Conservation (phyloP, 1,140 invertebrate genomes). For the Drosophila lini region DNA sequence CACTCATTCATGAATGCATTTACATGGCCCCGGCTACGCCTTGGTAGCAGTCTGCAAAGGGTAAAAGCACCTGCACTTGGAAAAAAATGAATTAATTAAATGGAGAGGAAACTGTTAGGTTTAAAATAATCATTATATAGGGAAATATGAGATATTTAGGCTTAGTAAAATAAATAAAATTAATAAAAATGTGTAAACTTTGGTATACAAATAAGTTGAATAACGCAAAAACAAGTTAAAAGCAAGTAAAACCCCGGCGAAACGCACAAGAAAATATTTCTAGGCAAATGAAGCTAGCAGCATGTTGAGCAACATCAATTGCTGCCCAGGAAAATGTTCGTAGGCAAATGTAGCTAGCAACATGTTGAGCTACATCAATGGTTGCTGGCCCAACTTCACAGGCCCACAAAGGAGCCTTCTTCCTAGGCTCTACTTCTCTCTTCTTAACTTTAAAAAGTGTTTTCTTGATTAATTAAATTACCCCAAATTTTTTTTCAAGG, state of each 20-base stretch:
- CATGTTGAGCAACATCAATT: not conserved
- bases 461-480: not conserved
- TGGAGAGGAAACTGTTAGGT: not conserved
- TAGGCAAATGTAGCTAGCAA: not conserved
- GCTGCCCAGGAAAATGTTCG: not conserved
- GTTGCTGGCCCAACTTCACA: not conserved
- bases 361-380: not conserved
- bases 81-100: conserved; percentile 6
- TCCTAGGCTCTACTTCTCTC: not conserved
- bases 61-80: conserved; percentile 16
- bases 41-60: conserved; percentile 10
- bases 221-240: not conserved
- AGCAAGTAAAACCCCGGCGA: no score
- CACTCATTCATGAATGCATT: conserved; percentile 81
- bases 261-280: not conserved
- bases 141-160: not conserved
- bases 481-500: not conserved
- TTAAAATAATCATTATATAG: not conserved
- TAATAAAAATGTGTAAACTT: not conserved
- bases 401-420: accelerated
- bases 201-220: no score
- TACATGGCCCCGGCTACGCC: conserved; percentile 53
- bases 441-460: no score
- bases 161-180: no score
- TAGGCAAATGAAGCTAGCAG: not conserved